phyloP scores from a whole-genome alignment of 2,888 invertebrate species.

The Hyalella azteca region DNA sequence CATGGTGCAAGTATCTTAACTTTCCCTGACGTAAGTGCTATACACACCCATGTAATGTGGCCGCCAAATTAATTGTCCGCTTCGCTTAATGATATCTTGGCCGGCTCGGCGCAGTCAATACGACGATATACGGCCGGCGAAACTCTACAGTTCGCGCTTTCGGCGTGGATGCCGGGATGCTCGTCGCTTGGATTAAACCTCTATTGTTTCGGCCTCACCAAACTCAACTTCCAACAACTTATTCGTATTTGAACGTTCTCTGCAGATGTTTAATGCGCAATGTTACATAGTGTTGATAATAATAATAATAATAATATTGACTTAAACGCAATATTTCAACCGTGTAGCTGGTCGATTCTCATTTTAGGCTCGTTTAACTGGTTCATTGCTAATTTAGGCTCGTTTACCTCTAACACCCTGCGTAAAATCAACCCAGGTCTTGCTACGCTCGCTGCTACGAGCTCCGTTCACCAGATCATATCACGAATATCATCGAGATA shows the following conservation, averaged over 20 bases:
- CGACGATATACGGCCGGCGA: neutral
- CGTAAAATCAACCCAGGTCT: neutral
- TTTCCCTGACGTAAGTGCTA: neutral
- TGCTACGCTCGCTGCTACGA: neutral
- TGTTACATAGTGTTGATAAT: too few species aligned
- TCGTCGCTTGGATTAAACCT: neutral
- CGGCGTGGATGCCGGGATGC: neutral
- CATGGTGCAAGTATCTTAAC: neutral
- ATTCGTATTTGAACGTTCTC: too few species aligned
- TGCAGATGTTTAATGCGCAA: too few species aligned
- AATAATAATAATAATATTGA: too few species aligned
- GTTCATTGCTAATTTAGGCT: too few species aligned
- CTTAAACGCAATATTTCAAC: too few species aligned
- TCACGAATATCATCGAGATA: neutral
- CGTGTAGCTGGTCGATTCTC: too few species aligned
- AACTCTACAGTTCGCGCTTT: neutral
- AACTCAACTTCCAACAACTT: too few species aligned
- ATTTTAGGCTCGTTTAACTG: too few species aligned
- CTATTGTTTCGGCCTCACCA: neutral
- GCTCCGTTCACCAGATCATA: neutral
- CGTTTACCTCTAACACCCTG: too few species aligned
- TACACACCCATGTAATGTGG: constrained; percentile 30
- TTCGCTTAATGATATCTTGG: neutral
- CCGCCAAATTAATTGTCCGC: neutral
- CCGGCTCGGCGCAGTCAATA: neutral